Percentiles rank a stretch among this genome's conserved stretches.
Evolutionary conservation across 2,888 invertebrate species (phyloP).

Genomic region (Clostera curtula): DNA sequence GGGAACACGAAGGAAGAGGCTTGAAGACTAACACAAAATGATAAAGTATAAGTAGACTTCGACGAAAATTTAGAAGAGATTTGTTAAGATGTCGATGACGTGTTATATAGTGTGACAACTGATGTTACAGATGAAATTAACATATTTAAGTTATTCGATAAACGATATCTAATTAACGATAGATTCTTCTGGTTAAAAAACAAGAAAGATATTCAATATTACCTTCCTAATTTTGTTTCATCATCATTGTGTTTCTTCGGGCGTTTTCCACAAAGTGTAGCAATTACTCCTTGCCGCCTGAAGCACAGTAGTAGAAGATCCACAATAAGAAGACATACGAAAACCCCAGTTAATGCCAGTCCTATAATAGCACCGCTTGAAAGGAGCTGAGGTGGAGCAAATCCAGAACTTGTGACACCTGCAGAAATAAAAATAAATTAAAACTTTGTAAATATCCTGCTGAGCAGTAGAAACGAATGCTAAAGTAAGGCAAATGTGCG

Average conservation of each 20-base stretch:
- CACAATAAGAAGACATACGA: conserved; percentile 86
- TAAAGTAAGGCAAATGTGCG: conserved; percentile 16
- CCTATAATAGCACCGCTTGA: conserved; percentile 88
- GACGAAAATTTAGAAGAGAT: conserved; percentile 19
- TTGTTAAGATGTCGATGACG: conserved; percentile 48
- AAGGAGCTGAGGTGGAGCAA: conserved; percentile 70
- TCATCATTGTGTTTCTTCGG: conserved; percentile 84
- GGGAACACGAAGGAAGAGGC: conserved; percentile 25
- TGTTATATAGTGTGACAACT: conserved; percentile 26
- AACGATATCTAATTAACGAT: too few species aligned
- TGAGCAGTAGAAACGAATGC: conserved; percentile 52
- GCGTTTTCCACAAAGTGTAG: conserved; percentile 79
- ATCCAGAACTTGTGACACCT: conserved; percentile 66
- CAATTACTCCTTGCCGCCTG: conserved; percentile 79
- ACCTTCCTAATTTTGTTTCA: conserved; percentile 90
- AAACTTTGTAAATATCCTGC: conserved; percentile 3
- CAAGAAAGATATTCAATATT: conserved; percentile 29
- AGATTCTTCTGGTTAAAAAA: too few species aligned
- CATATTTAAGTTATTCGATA: too few species aligned
- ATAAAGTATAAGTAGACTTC: too few species aligned
- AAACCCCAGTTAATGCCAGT: conserved; percentile 87
- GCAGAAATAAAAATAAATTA: conserved; percentile 32
- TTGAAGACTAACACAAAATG: too few species aligned
- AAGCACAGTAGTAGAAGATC: conserved; percentile 88
- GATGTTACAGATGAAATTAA: conserved; percentile 9